Percentiles rank a stretch among this genome's conserved stretches.
Conservation (phyloP, 1,140 invertebrate species). For the Steinernema feltiae region DNA sequence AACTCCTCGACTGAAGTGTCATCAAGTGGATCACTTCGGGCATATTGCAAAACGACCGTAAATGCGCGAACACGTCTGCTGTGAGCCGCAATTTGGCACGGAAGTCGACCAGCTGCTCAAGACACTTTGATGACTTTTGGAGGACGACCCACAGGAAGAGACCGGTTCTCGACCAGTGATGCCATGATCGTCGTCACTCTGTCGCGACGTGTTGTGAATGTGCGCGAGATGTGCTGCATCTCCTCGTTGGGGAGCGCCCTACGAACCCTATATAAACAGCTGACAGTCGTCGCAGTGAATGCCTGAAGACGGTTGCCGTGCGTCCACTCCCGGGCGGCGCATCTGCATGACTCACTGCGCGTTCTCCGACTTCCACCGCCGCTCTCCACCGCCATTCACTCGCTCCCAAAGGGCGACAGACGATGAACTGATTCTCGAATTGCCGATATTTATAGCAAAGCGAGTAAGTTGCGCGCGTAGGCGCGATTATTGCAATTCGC, state of each 20-base stretch:
- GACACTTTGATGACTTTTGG: neutral
- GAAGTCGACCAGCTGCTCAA: neutral
- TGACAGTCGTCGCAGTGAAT: neutral
- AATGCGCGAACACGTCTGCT: too few relatives aligned
- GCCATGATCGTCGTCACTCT: neutral
- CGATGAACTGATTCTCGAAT: neutral
- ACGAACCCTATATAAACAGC: slow-evolving; percentile 1
- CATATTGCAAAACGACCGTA: too few relatives aligned
- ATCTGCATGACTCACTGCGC: neutral
- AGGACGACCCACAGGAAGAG: neutral
- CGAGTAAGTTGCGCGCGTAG: neutral
- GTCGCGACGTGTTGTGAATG: neutral
- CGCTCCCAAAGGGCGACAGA: neutral
- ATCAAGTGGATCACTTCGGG: too few relatives aligned
- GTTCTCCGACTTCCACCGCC: neutral
- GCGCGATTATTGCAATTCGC: neutral
- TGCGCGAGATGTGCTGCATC: slow-evolving; percentile 8
- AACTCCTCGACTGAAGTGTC: too few relatives aligned
- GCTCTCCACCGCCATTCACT: neutral
- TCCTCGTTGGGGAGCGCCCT: neutral
- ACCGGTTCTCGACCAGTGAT: slow-evolving; percentile 11
- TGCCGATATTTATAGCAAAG: neutral
- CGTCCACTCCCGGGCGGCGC: neutral
- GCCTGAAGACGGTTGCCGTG: slow-evolving; percentile 5
- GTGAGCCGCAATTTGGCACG: neutral